Percentiles rank a stretch among this genome's conserved stretches.
phyloP scores from a whole-genome alignment of 2,113 vertebrate species.

The Okapia johnstoni region DNA sequence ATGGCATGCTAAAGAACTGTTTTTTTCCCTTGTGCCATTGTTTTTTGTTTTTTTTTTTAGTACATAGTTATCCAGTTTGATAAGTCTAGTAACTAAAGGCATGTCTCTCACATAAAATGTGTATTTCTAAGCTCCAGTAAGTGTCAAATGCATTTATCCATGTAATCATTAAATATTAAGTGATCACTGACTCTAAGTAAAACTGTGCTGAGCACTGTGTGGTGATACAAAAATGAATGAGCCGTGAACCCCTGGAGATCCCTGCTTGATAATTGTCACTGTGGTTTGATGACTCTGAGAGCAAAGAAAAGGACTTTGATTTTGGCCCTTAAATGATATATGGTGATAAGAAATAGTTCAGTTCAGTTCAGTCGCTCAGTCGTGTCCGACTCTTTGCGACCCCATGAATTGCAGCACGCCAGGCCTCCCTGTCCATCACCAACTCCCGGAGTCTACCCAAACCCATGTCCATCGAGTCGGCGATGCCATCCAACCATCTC shows the following conservation, averaged over 20 bases:
- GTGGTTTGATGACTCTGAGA: not conserved
- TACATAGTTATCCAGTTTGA: not conserved
- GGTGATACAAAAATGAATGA: not conserved
- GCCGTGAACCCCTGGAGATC: not conserved
- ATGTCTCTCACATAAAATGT: not conserved
- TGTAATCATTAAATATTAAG: not conserved
- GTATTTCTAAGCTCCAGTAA: not conserved
- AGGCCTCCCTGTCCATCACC: too few species aligned
- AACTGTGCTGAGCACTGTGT: not conserved
- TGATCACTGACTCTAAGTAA: not conserved
- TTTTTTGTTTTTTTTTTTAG: not conserved
- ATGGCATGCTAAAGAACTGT: not conserved
- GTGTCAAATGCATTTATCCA: not conserved
- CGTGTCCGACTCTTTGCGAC: too few species aligned
- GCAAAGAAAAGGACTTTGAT: not conserved
- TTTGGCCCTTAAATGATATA: not conserved
- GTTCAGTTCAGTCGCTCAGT: too few species aligned
- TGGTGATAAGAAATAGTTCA: not conserved
- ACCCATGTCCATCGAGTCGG: too few species aligned
- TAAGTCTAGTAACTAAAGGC: not conserved
- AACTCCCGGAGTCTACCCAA: too few species aligned
- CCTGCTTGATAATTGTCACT: not conserved
- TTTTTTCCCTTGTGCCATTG: not conserved
- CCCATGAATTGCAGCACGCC: too few species aligned
- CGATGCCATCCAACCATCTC: too few species aligned